phyloP scores from a whole-genome alignment of 2,113 vertebrate genomes.

The Spea bombifrons region DNA sequence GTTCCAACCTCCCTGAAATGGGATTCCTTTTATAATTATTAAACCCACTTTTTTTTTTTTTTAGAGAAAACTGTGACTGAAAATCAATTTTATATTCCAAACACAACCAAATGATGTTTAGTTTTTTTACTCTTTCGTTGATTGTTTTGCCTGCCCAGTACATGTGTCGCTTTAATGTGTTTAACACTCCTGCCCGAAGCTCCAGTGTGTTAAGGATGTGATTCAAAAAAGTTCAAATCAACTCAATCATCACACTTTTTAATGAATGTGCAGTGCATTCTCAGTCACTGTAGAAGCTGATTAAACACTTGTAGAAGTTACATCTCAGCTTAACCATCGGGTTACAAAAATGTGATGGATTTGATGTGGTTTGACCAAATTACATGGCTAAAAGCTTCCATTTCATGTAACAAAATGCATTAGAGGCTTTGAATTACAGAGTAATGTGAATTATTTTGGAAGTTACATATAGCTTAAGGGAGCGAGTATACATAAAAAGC shows the following conservation, averaged over 20 bases:
- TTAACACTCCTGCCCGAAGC: too few species aligned
- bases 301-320: background rate
- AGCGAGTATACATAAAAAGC: background rate
- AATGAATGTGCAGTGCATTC: slow-evolving; percentile 20
- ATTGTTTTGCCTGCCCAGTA: too few species aligned
- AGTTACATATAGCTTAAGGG: background rate
- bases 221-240: background rate
- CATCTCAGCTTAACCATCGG: slow-evolving; percentile 6
- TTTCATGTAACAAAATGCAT: slow-evolving; percentile 29
- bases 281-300: slow-evolving; percentile 9
- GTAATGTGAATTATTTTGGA: background rate
- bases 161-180: too few species aligned
- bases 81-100: too few species aligned
- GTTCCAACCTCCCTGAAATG: too few species aligned
- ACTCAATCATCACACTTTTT: slow-evolving; percentile 5
- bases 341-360: slow-evolving; percentile 15
- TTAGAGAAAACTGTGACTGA: too few species aligned
- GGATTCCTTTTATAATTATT: too few species aligned
- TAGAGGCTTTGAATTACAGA: background rate
- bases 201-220: too few species aligned
- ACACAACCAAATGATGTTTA: too few species aligned
- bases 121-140: too few species aligned
- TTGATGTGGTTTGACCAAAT: slow-evolving; percentile 24
- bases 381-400: slow-evolving; percentile 26
- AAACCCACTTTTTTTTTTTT: too few species aligned